Evolutionary conservation across 2,888 invertebrate genomes (phyloP).

Genomic region (Parnassius glacialis): DNA sequence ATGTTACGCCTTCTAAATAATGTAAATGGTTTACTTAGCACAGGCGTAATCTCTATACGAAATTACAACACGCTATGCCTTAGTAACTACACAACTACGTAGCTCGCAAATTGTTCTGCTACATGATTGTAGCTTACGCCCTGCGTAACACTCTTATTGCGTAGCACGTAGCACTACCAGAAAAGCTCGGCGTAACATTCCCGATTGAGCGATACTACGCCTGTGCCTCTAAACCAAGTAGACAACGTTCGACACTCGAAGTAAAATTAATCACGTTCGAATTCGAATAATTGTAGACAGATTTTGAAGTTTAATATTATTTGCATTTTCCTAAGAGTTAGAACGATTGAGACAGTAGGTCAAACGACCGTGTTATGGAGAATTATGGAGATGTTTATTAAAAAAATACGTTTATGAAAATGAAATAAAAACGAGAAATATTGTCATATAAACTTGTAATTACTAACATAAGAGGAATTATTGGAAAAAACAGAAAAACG

Average conservation of each 20-base stretch:
- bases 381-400: slow-evolving; percentile 79
- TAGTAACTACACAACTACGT: neutral
- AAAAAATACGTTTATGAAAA: slow-evolving; percentile 80
- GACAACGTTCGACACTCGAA: slow-evolving; percentile 69
- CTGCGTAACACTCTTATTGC: slow-evolving; percentile 27
- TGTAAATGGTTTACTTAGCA: slow-evolving; percentile 32
- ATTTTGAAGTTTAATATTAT: slow-evolving; percentile 77
- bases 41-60: slow-evolving; percentile 24
- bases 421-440: slow-evolving; percentile 79
- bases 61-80: neutral
- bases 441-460: slow-evolving; percentile 80
- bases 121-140: slow-evolving; percentile 15
- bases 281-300: slow-evolving; percentile 77
- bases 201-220: slow-evolving; percentile 30
- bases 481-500: slow-evolving; percentile 78
- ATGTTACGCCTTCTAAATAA: slow-evolving; percentile 75
- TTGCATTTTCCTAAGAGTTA: slow-evolving; percentile 80
- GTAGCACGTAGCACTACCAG: slow-evolving; percentile 41
- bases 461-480: slow-evolving; percentile 80
- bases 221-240: slow-evolving; percentile 46
- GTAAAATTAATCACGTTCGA: slow-evolving; percentile 76
- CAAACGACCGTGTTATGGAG: slow-evolving; percentile 78
- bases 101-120: neutral
- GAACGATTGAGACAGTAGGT: slow-evolving; percentile 79
- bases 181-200: slow-evolving; percentile 15